Evolutionary conservation across 2,797 vertebrate genomes (phyloP).

Genomic region (Acanthornis magna): DNA sequence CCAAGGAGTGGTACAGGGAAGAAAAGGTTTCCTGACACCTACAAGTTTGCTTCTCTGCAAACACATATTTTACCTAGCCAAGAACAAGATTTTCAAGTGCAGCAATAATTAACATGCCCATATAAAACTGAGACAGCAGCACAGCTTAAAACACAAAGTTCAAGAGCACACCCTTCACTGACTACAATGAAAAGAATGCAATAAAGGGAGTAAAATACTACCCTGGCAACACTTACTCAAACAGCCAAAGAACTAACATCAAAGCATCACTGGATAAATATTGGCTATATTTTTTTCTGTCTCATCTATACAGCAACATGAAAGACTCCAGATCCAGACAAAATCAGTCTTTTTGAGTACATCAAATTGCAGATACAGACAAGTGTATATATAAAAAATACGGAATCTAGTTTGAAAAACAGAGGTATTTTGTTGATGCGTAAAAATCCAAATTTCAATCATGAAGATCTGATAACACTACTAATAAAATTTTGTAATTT

Average conservation of each 20-base stretch:
- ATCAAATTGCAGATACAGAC: not conserved
- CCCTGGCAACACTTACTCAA: conserved; percentile 25
- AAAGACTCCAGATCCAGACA: not conserved
- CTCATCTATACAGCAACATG: not conserved
- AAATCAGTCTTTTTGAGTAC: not conserved
- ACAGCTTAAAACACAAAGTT: not conserved
- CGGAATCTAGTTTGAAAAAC: not conserved
- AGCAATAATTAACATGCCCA: not conserved
- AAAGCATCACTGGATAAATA: not conserved
- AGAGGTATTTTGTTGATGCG: not conserved
- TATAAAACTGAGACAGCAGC: not conserved
- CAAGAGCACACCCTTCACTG: not conserved
- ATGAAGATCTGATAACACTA: not conserved
- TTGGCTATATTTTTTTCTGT: not conserved
- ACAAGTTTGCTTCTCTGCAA: accelerated
- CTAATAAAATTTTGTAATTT: not conserved
- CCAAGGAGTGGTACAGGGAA: not conserved
- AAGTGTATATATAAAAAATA: not conserved
- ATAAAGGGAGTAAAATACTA: not conserved
- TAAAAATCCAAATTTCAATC: not conserved
- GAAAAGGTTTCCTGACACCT: not conserved
- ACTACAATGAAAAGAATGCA: not conserved
- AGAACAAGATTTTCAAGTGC: not conserved
- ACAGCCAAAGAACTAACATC: not conserved
- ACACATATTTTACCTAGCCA: not conserved